These are phyloP conservation scores for Caenorhabditis brenneri DNA, from an alignment of 1,140 invertebrate genomes.

Conservation along the genomic window DNA sequence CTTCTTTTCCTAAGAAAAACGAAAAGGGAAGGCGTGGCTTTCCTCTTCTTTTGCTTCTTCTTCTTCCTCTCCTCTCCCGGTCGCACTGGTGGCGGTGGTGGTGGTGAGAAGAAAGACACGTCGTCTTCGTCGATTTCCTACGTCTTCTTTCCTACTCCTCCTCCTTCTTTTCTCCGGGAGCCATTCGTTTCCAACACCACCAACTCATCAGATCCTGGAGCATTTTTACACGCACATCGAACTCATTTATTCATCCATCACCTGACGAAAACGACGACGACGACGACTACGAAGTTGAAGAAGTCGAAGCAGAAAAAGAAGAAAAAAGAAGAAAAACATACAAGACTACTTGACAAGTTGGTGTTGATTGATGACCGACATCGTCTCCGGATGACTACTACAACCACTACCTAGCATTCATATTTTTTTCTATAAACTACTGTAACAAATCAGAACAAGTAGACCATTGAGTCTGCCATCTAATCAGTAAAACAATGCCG, in stretches of 20 bases:
- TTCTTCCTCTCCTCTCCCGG: constrained; percentile 11
- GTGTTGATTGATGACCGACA: constrained; percentile 38
- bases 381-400: constrained; percentile 33
- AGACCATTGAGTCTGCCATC: not conserved
- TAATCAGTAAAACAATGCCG: constrained; percentile 18
- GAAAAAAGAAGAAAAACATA: not conserved
- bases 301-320: not conserved
- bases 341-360: constrained; percentile 1
- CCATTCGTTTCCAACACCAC: constrained; percentile 38
- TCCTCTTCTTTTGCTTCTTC: constrained; percentile 27
- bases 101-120: constrained; percentile 41
- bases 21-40: constrained; percentile 20
- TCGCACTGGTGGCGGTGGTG: constrained; percentile 26
- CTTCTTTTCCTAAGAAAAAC: not conserved
- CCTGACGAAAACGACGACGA: not conserved
- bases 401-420: constrained; percentile 4
- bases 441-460: not conserved
- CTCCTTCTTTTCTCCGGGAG: not conserved
- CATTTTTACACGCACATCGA: constrained; percentile 19
- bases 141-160: not conserved
- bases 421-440: constrained; percentile 1
- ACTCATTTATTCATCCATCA: constrained; percentile 40
- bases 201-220: constrained; percentile 15
- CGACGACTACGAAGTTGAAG: not conserved
- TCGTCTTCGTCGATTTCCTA: not conserved